Evolutionary conservation across 1,140 invertebrate species (phyloP).

Genomic region (Drosophila serrata): DNA sequence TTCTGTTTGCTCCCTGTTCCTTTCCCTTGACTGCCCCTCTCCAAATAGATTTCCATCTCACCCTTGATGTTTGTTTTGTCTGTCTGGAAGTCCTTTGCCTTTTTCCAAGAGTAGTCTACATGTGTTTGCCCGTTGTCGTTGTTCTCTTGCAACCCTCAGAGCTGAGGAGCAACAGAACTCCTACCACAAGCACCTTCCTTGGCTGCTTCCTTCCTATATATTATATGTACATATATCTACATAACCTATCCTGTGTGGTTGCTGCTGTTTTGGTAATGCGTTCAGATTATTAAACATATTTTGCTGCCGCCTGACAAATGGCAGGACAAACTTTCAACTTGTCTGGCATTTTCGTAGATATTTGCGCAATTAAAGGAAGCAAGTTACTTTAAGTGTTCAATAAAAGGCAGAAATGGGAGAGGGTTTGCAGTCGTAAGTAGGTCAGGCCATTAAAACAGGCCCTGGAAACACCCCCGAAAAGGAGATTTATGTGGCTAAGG

Average conservation of each 20-base stretch:
- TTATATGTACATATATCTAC: no score
- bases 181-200: slow-evolving; percentile 17
- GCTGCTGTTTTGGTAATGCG: slow-evolving; percentile 68
- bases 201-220: not conserved
- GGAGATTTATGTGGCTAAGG: slow-evolving; percentile 60
- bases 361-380: slow-evolving; percentile 51
- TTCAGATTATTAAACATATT: slow-evolving; percentile 83
- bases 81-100: slow-evolving; percentile 44
- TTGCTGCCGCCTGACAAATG: slow-evolving; percentile 66
- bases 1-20: slow-evolving; percentile 4
- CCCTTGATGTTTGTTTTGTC: slow-evolving; percentile 55
- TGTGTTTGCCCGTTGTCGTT: slow-evolving; percentile 48
- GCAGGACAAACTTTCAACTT: slow-evolving; percentile 38
- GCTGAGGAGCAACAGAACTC: slow-evolving; percentile 4
- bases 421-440: slow-evolving; percentile 61
- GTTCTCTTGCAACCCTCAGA: slow-evolving; percentile 24
- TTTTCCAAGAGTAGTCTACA: slow-evolving; percentile 54
- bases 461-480: slow-evolving; percentile 30
- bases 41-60: slow-evolving; percentile 37
- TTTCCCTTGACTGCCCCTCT: slow-evolving; percentile 2
- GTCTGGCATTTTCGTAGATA: slow-evolving; percentile 1
- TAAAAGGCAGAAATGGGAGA: slow-evolving; percentile 42
- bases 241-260: slow-evolving; percentile 19
- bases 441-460: slow-evolving; percentile 73
- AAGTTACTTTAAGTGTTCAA: slow-evolving; percentile 68